Evolutionary conservation across 2,113 vertebrate genomes (phyloP), one percentile per base, ranked within the genome.

Genomic region (Lophius piscatorius): DNA sequence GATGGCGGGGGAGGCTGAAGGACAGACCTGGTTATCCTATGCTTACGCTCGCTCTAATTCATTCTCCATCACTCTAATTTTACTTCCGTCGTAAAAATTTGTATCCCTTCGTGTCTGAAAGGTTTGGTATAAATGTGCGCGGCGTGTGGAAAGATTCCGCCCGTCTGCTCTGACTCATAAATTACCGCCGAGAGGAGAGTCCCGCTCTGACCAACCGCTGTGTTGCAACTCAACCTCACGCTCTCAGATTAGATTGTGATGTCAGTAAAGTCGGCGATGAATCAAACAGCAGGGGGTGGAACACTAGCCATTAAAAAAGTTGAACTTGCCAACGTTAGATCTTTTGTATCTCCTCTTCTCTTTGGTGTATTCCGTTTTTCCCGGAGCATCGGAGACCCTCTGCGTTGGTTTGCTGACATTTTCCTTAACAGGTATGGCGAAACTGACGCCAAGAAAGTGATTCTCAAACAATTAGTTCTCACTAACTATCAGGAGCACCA

Each of bases 381-480:
- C n/a, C n/a, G 23, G 59, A 61, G 31, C 61, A 4, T 16, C 18
- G 0, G 45, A 6, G 48, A 33, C 40, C 70, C 73, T 60, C 49
- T 3, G 46, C 58, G 41, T 65, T 50, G 22, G 46, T 69, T 64
- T 62, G 49, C 70, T 65, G 62, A 70, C 65, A 45, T 60, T 41
- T 45, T 47, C 48, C 46, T 42, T 23, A 58, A 63, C 50, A 24
- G 46, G 54, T 28, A 57, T 33, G 4, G 7, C 16, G 23, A n/a
- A 3, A 7, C 60, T 71, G 74, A 84, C 67, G 44, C 76, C 60
- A 64, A 22, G 67, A 9, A 67, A 78, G 61, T 39, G 67, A 44
- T 68, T 76, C 61, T 56, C 40, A 49, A 73, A 73, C 65, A 56
- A 78, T 78, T 74, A 81, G 40, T 75, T 44, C 74, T 65, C 56